Evolutionary conservation across 1,140 invertebrate genomes (phyloP).

Genomic region (Pentalonia nigronervosa): DNA sequence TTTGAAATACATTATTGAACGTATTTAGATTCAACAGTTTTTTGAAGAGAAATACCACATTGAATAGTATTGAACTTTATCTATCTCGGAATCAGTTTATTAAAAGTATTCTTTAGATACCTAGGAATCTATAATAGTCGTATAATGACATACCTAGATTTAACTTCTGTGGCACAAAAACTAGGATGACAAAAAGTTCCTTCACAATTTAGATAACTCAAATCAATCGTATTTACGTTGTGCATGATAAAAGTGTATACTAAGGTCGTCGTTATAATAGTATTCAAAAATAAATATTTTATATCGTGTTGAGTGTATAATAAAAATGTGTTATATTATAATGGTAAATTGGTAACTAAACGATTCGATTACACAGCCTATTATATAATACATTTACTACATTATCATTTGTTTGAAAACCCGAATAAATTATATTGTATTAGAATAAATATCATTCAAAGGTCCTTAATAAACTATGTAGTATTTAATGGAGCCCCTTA

Average conservation of each 20-base stretch:
- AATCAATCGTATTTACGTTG: background rate
- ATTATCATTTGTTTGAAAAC: background rate
- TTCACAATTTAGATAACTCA: background rate
- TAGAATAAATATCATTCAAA: background rate
- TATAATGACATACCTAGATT: background rate
- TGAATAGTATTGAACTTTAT: background rate
- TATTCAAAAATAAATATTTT: conserved; percentile 30
- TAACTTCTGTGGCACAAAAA: background rate
- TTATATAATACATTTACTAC: background rate
- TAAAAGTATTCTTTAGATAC: background rate
- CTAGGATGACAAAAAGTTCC: background rate
- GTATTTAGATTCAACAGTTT: background rate
- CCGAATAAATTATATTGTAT: background rate
- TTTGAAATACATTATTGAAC: background rate
- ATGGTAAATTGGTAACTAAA: conserved; percentile 30
- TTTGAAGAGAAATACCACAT: background rate
- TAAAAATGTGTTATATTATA: background rate
- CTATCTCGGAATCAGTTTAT: background rate
- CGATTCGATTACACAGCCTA: conserved; percentile 10
- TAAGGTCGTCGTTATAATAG: background rate
- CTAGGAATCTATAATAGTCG: background rate
- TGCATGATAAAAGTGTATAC: background rate
- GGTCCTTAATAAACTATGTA: background rate
- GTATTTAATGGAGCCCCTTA: background rate
- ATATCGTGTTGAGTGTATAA: background rate